phyloP scores from a whole-genome alignment of 37 sponge, comb jelly and placozoan species.

The Chondrosia reniformis region DNA sequence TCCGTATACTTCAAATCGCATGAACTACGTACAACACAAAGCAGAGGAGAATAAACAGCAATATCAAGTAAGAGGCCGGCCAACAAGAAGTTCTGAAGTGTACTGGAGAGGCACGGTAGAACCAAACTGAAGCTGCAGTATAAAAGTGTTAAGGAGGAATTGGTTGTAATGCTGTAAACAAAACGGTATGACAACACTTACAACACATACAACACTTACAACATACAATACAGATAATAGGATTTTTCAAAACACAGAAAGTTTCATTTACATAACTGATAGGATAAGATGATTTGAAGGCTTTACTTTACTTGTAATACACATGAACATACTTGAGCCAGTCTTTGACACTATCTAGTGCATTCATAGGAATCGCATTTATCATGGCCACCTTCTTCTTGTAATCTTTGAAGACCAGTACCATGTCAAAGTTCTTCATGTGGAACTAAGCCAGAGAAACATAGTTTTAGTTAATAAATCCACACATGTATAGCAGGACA shows the following conservation, averaged over 20 bases:
- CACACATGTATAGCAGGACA: too few relatives aligned
- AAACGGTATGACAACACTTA: too few relatives aligned
- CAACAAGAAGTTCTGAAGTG: too few relatives aligned
- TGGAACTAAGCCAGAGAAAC: conserved; percentile 74
- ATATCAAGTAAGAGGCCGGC: too few relatives aligned
- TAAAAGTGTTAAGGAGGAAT: too few relatives aligned
- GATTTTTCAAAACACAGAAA: neutral
- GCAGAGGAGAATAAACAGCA: neutral
- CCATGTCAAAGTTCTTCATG: conserved; percentile 97
- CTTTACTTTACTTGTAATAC: neutral
- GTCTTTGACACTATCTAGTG: conserved; percentile 90
- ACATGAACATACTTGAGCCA: conserved; percentile 88
- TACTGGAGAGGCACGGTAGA: too few relatives aligned
- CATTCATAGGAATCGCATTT: conserved; percentile 87
- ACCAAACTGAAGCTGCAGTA: too few relatives aligned
- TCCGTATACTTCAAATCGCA: conserved; percentile 99
- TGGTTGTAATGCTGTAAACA: too few relatives aligned
- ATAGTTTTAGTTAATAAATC: neutral
- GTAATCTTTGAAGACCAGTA: conserved; percentile 98
- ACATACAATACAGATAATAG: too few relatives aligned
- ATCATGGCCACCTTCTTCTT: conserved; percentile 86
- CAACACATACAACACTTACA: too few relatives aligned
- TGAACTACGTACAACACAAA: conserved; percentile 40
- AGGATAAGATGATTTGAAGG: neutral
- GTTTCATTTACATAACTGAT: neutral